Percentiles rank a stretch among this genome's conserved stretches.
phyloP scores from a whole-genome alignment of 2,797 vertebrate species.

The Pangasius macronema region DNA sequence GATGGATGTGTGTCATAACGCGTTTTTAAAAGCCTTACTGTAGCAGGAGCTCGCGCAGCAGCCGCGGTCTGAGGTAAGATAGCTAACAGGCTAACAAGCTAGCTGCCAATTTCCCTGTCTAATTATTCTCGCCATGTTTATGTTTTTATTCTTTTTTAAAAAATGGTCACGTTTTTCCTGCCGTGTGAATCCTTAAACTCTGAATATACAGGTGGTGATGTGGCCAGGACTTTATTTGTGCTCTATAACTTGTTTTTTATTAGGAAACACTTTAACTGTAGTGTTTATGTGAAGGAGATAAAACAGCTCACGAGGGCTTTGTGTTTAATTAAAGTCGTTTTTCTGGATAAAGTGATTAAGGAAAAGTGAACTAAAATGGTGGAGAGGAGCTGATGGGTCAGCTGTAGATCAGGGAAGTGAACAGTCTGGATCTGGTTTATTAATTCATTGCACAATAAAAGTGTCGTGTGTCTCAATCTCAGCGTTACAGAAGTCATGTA shows the following conservation, averaged over 20 bases:
- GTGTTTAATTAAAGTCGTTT: neutral
- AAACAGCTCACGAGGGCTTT: neutral
- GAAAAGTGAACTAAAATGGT: neutral
- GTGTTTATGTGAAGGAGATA: neutral
- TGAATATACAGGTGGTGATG: neutral
- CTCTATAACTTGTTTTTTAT: neutral
- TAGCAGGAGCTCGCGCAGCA: conserved; percentile 7
- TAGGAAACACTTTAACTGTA: neutral
- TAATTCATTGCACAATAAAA: neutral
- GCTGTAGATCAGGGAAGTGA: neutral
- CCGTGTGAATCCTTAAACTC: no score
- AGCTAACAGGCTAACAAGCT: conserved; percentile 28
- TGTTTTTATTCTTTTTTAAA: neutral
- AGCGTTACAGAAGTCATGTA: neutral
- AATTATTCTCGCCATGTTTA: neutral
- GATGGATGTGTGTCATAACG: neutral
- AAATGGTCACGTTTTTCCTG: neutral
- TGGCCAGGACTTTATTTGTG: neutral
- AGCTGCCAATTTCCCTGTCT: neutral
- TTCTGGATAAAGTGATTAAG: neutral
- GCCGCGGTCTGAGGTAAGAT: neutral
- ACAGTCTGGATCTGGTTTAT: neutral
- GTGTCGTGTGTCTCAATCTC: neutral
- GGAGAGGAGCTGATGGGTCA: neutral
- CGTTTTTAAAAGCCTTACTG: neutral